Evolutionary conservation across 53 echinoderm and acorn worm genomes (phyloP).

Genomic region (Echinometra lucunter): DNA sequence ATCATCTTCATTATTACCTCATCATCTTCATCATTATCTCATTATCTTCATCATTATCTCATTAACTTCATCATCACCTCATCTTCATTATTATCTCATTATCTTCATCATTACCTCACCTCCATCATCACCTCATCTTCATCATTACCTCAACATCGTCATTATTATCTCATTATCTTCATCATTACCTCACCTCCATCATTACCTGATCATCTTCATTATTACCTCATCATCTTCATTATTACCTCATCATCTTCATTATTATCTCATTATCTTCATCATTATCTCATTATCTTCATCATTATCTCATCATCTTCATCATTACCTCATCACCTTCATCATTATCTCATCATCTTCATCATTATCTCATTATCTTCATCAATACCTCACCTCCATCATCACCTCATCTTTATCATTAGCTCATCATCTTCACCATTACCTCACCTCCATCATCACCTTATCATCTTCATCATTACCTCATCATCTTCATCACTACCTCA

Average conservation of each 20-base stretch:
- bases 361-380: slow-evolving; percentile 40
- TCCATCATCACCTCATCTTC: too few species aligned
- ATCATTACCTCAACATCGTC: too few species aligned
- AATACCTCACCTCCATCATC: neutral
- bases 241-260: too few species aligned
- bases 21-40: too few species aligned
- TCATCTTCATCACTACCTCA: neutral
- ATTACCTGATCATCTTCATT: neutral
- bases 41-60: too few species aligned
- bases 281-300: neutral
- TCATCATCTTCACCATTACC: neutral
- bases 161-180: too few species aligned
- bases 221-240: neutral
- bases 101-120: too few species aligned
- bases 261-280: neutral
- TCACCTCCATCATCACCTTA: neutral
- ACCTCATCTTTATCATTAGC: neutral
- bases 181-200: too few species aligned
- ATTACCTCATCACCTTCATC: neutral
- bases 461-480: neutral
- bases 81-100: too few species aligned
- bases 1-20: too few species aligned
- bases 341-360: neutral
- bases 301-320: neutral
- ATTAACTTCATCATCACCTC: too few species aligned